These are phyloP conservation scores for Ametastegia equiseti DNA, from an alignment of 2,888 invertebrate species.

Conservation along the genomic window DNA sequence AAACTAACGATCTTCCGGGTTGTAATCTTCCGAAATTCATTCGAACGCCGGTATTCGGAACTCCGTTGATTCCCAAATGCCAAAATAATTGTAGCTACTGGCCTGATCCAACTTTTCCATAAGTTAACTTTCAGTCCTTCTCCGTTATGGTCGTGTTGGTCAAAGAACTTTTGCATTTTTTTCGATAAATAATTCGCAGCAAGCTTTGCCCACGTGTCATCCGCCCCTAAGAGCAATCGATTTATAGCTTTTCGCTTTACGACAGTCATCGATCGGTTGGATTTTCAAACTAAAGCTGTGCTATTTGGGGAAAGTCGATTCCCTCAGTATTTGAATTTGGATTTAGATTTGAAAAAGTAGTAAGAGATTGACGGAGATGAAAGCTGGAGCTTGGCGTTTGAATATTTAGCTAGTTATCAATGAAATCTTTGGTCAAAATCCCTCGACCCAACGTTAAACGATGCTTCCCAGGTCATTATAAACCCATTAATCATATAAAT, in stretches of 20 bases:
- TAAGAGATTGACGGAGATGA: background rate
- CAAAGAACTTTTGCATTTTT: conserved; percentile 33
- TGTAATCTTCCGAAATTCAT: background rate
- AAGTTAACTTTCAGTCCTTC: conserved; percentile 21
- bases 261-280: background rate
- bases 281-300: background rate
- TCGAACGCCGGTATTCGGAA: background rate
- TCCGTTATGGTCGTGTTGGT: background rate
- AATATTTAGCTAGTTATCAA: conserved; percentile 1
- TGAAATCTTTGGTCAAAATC: conserved; percentile 21
- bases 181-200: conserved; percentile 26
- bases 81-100: conserved; percentile 5
- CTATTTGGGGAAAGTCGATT: background rate
- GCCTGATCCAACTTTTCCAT: conserved; percentile 3
- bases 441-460: conserved; percentile 33
- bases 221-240: background rate
- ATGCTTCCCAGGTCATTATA: conserved; percentile 60
- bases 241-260: background rate
- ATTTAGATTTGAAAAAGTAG: background rate
- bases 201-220: conserved; percentile 5
- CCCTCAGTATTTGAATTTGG: background rate
- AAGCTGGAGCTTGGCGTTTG: background rate
- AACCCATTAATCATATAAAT: conserved; percentile 69
- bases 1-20: background rate
- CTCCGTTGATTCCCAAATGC: conserved; percentile 8